phyloP scores from a whole-genome alignment of 2,113 vertebrate species.

The Melanostigma gelatinosum region DNA sequence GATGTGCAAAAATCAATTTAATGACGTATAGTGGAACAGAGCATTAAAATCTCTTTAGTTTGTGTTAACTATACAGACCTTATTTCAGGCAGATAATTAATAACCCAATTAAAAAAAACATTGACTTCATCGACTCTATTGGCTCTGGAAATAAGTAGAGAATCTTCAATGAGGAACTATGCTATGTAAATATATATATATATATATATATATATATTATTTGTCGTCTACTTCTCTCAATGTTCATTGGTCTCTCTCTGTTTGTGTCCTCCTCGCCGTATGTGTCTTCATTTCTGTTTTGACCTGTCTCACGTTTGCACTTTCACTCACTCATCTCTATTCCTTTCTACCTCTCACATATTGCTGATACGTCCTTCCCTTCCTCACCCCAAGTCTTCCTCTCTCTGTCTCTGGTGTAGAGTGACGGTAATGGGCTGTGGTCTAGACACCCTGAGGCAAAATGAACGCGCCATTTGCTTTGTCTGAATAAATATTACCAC shows the following conservation, averaged over 20 bases:
- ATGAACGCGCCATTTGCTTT: conserved; percentile 51
- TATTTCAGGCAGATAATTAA: no score
- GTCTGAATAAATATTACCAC: conserved; percentile 59
- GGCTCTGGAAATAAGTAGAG: neutral
- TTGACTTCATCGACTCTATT: neutral
- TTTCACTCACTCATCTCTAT: neutral
- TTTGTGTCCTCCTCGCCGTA: neutral
- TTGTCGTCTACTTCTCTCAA: neutral
- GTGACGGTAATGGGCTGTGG: conserved; percentile 42
- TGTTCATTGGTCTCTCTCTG: neutral
- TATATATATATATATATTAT: neutral
- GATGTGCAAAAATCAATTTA: no score
- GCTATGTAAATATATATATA: neutral
- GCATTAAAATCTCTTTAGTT: no score
- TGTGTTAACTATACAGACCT: no score
- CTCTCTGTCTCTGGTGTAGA: neutral
- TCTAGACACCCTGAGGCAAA: conserved; percentile 36
- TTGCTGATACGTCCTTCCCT: neutral
- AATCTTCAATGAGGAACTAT: neutral
- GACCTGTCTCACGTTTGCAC: no score
- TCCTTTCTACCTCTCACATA: neutral
- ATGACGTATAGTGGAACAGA: no score
- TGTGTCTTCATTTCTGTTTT: neutral
- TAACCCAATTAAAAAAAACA: no score
- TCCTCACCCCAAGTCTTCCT: neutral